These are phyloP conservation scores for Corella eumyota DNA, from an alignment of 23 tunicate genomes.

Conservation along the genomic window DNA sequence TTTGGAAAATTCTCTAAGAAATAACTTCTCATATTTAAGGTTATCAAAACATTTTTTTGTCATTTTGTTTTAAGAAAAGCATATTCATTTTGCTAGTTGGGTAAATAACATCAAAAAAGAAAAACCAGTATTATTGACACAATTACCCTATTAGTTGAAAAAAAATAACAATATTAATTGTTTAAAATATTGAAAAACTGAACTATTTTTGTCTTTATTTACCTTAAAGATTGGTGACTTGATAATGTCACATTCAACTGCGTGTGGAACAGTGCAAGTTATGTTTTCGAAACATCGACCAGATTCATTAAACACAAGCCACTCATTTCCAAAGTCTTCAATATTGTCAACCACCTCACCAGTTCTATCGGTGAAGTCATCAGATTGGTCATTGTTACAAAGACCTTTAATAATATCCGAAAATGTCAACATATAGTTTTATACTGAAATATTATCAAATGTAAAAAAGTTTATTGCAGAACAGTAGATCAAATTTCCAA, in stretches of 20 bases:
- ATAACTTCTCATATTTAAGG: background rate
- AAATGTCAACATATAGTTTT: too few relatives aligned
- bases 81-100: too few relatives aligned
- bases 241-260: slow-evolving; percentile 68
- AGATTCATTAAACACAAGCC: slow-evolving; percentile 57
- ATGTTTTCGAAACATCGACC: slow-evolving; percentile 30
- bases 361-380: slow-evolving; percentile 51
- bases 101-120: too few relatives aligned
- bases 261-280: slow-evolving; percentile 36
- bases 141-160: too few relatives aligned
- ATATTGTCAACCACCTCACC: slow-evolving; percentile 54
- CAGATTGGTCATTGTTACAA: slow-evolving; percentile 85
- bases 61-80: too few relatives aligned
- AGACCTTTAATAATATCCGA: slow-evolving; percentile 27
- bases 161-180: too few relatives aligned
- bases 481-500: too few relatives aligned
- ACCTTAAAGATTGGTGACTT: slow-evolving; percentile 68
- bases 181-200: too few relatives aligned
- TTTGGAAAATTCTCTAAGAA: background rate
- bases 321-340: slow-evolving; percentile 62
- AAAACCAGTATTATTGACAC: too few relatives aligned
- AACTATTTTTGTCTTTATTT: too few relatives aligned
- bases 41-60: background rate
- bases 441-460: too few relatives aligned
- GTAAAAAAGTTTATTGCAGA: too few relatives aligned